Evolutionary conservation across 2,797 vertebrate genomes (phyloP).

Genomic region (Chromobotia macracanthus): DNA sequence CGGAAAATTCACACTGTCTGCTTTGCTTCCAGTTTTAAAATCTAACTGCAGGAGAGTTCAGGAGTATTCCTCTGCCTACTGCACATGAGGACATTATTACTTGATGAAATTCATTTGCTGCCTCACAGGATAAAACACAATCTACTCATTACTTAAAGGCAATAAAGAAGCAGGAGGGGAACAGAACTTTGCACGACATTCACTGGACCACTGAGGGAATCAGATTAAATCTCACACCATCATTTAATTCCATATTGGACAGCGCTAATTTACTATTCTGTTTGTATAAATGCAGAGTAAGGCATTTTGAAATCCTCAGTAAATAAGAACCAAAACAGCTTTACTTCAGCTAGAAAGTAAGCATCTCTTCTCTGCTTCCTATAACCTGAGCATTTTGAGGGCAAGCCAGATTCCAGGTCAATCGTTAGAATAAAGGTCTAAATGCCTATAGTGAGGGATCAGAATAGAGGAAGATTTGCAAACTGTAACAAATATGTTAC

Average conservation of each 20-base stretch:
- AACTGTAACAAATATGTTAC: neutral
- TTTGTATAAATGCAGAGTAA: conserved; percentile 27
- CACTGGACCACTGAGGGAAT: conserved; percentile 37
- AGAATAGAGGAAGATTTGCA: neutral
- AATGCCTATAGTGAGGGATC: neutral
- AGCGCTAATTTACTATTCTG: conserved; percentile 32
- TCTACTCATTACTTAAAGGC: conserved; percentile 28
- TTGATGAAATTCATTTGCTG: conserved; percentile 63
- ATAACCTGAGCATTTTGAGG: neutral
- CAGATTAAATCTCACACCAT: conserved; percentile 29
- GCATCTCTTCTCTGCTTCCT: neutral
- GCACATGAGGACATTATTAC: conserved; percentile 62
- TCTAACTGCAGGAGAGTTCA: conserved; percentile 31
- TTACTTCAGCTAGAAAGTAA: conserved; percentile 7
- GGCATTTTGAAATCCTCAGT: conserved; percentile 12
- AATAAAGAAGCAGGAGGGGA: conserved; percentile 35
- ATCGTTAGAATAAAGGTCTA: neutral
- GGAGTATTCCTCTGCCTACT: conserved; percentile 63
- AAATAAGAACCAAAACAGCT: conserved; percentile 1
- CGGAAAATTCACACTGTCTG: neutral
- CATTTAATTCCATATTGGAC: conserved; percentile 29
- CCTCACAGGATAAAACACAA: conserved; percentile 55
- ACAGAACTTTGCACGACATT: conserved; percentile 31
- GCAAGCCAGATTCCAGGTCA: neutral
- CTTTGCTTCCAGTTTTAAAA: neutral